A percentile compares a stretch with the other conserved stretches of the same genome.
These are phyloP conservation scores for Hemibagrus guttatus DNA, from an alignment of 2,797 vertebrate species.

Conservation along the genomic window DNA sequence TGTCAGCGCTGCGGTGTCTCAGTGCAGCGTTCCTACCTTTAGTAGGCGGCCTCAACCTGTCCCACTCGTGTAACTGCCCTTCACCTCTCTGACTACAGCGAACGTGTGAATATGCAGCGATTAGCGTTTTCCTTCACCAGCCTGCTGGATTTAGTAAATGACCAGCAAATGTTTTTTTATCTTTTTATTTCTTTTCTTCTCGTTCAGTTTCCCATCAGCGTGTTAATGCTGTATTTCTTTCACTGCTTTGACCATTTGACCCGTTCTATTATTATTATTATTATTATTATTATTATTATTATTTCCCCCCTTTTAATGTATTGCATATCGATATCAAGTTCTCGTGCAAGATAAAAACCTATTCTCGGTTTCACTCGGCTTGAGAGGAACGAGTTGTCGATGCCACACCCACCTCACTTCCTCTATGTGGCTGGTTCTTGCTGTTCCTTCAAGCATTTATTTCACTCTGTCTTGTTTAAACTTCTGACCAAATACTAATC, in stretches of 20 bases:
- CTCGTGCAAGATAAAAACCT: neutral
- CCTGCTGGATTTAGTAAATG: neutral
- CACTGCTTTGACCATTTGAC: neutral
- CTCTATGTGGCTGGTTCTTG: neutral
- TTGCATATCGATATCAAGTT: neutral
- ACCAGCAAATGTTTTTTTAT: neutral
- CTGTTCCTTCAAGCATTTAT: neutral
- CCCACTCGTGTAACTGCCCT: slow-evolving; percentile 39
- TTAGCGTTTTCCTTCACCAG: neutral
- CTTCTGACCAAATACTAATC: neutral
- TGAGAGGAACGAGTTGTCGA: neutral
- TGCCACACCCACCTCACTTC: neutral
- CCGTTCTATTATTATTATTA: neutral
- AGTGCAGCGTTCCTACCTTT: slow-evolving; percentile 23
- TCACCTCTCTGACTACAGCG: slow-evolving; percentile 19
- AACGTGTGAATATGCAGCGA: slow-evolving; percentile 16
- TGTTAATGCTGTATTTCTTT: neutral
- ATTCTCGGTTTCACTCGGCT: neutral
- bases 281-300: too few species aligned
- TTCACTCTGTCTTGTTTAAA: neutral
- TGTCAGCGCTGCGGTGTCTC: slow-evolving; percentile 34
- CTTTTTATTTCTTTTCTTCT: neutral
- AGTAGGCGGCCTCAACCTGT: slow-evolving; percentile 35
- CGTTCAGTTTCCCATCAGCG: neutral
- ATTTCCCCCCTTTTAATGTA: neutral